phyloP scores from a whole-genome alignment of 2,888 invertebrate species.

The Syrista parreyssii region DNA sequence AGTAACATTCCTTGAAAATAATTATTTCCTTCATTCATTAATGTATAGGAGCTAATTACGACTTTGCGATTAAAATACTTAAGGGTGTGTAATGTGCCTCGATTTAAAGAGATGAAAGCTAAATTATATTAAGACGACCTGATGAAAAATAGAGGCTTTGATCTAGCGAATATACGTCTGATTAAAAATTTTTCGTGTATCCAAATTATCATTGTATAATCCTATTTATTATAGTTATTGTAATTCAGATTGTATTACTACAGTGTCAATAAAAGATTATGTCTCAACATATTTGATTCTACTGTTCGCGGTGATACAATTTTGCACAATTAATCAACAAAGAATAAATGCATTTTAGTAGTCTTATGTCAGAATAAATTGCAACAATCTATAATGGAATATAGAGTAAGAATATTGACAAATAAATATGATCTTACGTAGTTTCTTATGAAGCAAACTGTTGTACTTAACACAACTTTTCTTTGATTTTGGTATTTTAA shows the following conservation, averaged over 20 bases:
- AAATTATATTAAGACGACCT: not conserved
- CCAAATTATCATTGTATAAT: conserved; percentile 30
- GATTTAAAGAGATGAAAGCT: not conserved
- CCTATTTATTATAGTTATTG: conserved; percentile 40
- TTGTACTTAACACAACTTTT: conserved; percentile 59
- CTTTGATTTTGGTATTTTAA: conserved; percentile 48
- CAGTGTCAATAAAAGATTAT: conserved; percentile 40
- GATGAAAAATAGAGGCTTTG: not conserved
- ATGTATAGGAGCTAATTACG: not conserved
- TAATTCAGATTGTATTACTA: conserved; percentile 38
- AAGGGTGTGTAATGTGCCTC: not conserved
- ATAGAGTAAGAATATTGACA: not conserved
- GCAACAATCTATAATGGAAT: conserved; percentile 1
- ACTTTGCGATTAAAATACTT: not conserved
- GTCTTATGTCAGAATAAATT: conserved; percentile 5
- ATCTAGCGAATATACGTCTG: not conserved
- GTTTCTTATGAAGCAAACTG: conserved; percentile 62
- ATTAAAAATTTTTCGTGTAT: not conserved
- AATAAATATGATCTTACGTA: conserved; percentile 44
- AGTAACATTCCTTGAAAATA: not conserved
- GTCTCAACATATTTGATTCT: not conserved
- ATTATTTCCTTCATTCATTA: not conserved
- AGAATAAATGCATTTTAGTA: not conserved
- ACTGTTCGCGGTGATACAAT: not conserved
- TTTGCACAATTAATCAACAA: not conserved